phyloP scores from a whole-genome alignment of 2,888 invertebrate species.

The Thumatha senex region DNA sequence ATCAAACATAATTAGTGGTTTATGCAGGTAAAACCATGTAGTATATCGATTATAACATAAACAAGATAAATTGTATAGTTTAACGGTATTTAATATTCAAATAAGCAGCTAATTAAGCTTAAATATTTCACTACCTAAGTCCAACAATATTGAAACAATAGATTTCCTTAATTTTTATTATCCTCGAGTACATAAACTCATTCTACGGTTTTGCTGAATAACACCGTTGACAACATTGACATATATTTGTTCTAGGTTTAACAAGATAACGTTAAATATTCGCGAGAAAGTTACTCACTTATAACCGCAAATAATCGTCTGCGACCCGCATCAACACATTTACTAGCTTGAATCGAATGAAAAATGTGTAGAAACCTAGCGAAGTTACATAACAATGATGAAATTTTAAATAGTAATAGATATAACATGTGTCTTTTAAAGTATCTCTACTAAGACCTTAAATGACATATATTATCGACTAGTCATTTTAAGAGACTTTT shows the following conservation, averaged over 20 bases:
- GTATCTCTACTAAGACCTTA: too few relatives aligned
- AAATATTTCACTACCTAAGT: background rate
- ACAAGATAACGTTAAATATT: constrained; percentile 50
- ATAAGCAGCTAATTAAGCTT: background rate
- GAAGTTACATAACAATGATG: background rate
- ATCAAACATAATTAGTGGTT: background rate
- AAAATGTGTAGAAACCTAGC: constrained; percentile 1
- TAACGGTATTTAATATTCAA: background rate
- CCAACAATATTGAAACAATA: too few relatives aligned
- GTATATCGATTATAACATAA: background rate
- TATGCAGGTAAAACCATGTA: background rate
- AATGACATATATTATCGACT: too few relatives aligned
- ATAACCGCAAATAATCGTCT: constrained; percentile 45
- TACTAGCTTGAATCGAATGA: constrained; percentile 37
- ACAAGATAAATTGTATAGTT: background rate
- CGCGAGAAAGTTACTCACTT: constrained; percentile 62
- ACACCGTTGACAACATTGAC: background rate
- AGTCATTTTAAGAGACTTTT: background rate
- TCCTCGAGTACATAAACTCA: background rate
- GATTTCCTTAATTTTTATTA: background rate
- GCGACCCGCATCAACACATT: constrained; percentile 51
- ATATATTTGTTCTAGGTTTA: background rate
- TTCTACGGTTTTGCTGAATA: too few relatives aligned
- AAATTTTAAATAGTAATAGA: background rate
- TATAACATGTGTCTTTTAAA: too few relatives aligned